phyloP scores from a whole-genome alignment of 53 echinoderm and acorn worm species.

The Pentamera pediparva region DNA sequence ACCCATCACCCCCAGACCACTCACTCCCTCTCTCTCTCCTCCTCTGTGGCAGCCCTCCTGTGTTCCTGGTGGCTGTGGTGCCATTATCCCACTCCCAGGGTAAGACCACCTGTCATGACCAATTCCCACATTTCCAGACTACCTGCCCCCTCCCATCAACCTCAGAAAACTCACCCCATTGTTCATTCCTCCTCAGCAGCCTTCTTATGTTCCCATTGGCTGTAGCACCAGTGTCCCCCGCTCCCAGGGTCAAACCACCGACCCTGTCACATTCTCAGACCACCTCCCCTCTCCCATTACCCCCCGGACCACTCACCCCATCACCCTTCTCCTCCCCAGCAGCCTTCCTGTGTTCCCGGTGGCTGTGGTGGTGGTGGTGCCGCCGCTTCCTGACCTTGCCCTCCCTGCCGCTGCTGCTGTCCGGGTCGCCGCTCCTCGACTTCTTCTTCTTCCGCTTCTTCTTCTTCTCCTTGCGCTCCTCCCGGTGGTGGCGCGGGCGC shows the following conservation, averaged over 20 bases:
- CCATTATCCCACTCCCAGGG: too few species aligned
- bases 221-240: background rate
- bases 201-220: conserved; percentile 10
- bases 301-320: background rate
- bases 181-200: background rate
- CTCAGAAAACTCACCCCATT: background rate
- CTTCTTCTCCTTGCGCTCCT: conserved; percentile 47
- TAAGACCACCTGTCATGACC: too few species aligned
- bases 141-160: background rate
- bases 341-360: conserved; percentile 18
- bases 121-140: too few species aligned
- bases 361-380: conserved; percentile 26
- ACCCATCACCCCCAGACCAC: conserved; percentile 12
- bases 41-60: too few species aligned
- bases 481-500: conserved; percentile 27
- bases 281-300: background rate
- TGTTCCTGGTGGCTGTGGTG: too few species aligned
- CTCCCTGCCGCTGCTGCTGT: conserved; percentile 16
- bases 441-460: conserved; percentile 34
- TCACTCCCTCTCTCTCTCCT: too few species aligned
- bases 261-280: background rate
- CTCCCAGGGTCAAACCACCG: background rate
- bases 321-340: conserved; percentile 14
- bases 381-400: background rate
- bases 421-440: conserved; percentile 10